phyloP scores from a whole-genome alignment of 2,888 invertebrate species.

The Nineta flava region DNA sequence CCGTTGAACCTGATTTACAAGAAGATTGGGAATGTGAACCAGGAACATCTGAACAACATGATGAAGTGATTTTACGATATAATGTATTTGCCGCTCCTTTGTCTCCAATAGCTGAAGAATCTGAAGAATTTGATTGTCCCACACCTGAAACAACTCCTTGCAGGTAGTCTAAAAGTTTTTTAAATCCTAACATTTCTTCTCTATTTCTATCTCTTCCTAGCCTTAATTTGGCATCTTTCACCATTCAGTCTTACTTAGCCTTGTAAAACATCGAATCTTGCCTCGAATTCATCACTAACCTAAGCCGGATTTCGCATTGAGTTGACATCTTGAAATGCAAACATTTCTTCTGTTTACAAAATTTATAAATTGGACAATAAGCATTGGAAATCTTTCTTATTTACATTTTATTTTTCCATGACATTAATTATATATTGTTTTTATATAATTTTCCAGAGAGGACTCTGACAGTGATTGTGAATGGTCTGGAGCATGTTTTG shows the following conservation, averaged over 20 bases:
- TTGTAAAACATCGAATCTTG: too few species aligned
- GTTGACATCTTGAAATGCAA: too few species aligned
- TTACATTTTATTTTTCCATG: constrained; percentile 4
- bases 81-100: constrained; percentile 39
- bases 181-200: too few species aligned
- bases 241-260: too few species aligned
- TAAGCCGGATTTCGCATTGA: too few species aligned
- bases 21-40: constrained; percentile 24
- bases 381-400: neutral
- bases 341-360: too few species aligned
- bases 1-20: constrained; percentile 20
- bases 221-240: too few species aligned
- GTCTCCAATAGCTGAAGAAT: constrained; percentile 44
- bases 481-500: constrained; percentile 21
- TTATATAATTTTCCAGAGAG: constrained; percentile 12
- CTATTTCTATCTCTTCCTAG: too few species aligned
- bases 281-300: too few species aligned
- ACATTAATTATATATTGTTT: constrained; percentile 8
- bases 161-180: constrained; percentile 1
- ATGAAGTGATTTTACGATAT: constrained; percentile 29
- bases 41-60: constrained; percentile 17
- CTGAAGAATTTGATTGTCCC: constrained; percentile 9
- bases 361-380: neutral
- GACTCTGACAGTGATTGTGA: constrained; percentile 21
- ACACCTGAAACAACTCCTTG: constrained; percentile 8